A percentile compares a stretch with the other conserved stretches of the same genome.
These are phyloP conservation scores for Diarsia rubi DNA, from an alignment of 2,888 invertebrate genomes.

Conservation along the genomic window DNA sequence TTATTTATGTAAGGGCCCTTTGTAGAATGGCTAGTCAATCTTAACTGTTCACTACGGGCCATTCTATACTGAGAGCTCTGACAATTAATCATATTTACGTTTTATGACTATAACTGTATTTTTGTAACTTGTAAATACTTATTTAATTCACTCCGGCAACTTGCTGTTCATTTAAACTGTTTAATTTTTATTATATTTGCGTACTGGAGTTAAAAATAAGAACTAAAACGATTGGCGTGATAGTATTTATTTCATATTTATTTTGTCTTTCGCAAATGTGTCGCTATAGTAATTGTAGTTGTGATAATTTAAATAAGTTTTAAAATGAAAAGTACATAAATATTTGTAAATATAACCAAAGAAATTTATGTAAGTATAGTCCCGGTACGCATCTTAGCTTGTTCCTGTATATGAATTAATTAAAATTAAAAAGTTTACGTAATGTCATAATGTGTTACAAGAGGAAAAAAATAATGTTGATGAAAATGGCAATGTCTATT, in stretches of 20 bases:
- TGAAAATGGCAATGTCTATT: constrained; percentile 57
- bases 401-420: constrained; percentile 48
- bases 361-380: constrained; percentile 77
- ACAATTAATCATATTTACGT: background rate
- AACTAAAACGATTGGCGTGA: background rate
- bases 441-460: constrained; percentile 57
- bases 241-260: constrained; percentile 28
- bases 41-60: background rate
- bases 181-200: constrained; percentile 33
- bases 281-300: constrained; percentile 49
- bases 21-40: background rate
- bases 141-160: constrained; percentile 1
- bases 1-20: background rate
- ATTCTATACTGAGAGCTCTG: background rate
- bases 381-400: constrained; percentile 57
- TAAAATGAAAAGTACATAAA: constrained; percentile 67
- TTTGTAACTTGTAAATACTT: constrained; percentile 3
- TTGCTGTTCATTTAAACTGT: background rate
- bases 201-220: constrained; percentile 41
- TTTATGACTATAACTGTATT: background rate
- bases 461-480: constrained; percentile 49
- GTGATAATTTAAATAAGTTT: constrained; percentile 63
- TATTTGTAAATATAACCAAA: constrained; percentile 86
- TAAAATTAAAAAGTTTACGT: constrained; percentile 42
- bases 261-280: constrained; percentile 29